Percentiles rank a stretch among this genome's conserved stretches.
phyloP scores from a whole-genome alignment of 2,797 vertebrate species.

The Prionace glauca region DNA sequence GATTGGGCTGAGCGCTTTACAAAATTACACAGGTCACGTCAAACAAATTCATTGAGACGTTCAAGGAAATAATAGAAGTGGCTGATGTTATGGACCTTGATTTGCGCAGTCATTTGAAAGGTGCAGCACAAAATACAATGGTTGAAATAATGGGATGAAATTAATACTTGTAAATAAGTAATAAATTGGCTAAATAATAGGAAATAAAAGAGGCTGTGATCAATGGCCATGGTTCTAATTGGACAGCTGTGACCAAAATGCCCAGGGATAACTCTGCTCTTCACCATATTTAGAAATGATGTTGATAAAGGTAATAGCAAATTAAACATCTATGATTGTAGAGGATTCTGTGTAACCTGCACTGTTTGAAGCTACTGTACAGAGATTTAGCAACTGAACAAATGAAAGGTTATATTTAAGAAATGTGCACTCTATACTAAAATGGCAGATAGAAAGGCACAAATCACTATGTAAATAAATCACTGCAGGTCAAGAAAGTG shows the following conservation, averaged over 20 bases:
- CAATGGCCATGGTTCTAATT: background rate
- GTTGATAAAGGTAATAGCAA: background rate
- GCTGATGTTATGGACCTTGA: background rate
- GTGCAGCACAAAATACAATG: background rate
- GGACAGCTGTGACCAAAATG: background rate
- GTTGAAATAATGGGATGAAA: background rate
- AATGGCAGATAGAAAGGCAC: background rate
- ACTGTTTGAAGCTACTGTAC: background rate
- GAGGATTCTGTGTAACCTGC: background rate
- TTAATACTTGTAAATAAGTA: constrained; percentile 11
- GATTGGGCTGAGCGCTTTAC: background rate
- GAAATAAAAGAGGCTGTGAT: constrained; percentile 6
- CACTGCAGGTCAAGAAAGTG: background rate
- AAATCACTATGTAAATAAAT: background rate
- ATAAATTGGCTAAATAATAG: constrained; percentile 19
- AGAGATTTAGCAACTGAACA: background rate
- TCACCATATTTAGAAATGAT: background rate
- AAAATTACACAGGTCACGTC: background rate
- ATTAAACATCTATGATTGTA: background rate
- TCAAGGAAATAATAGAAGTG: background rate
- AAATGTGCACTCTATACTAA: background rate
- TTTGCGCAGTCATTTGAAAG: background rate
- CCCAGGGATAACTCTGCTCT: too few relatives aligned
- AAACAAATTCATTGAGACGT: background rate
- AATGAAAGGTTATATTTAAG: background rate